Evolutionary conservation across 2,888 invertebrate species (phyloP).

Genomic region (Synergus laeviventris): DNA sequence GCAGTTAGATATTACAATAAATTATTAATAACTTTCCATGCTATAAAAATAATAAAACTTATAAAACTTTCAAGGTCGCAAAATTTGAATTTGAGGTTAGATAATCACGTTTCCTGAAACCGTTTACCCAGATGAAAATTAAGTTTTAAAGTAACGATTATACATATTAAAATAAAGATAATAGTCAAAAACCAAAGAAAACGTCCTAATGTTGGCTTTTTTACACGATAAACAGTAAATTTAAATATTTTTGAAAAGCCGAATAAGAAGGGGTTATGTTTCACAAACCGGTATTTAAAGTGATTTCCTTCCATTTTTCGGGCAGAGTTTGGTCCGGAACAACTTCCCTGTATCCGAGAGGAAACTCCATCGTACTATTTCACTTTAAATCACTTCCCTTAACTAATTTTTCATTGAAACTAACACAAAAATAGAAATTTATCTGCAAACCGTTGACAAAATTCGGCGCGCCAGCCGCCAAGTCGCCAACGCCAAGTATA

Average conservation of each 20-base stretch:
- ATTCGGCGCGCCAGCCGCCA: conserved; percentile 22
- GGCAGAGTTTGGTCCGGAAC: conserved; percentile 85
- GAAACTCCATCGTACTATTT: conserved; percentile 70
- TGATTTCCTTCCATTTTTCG: conserved; percentile 90
- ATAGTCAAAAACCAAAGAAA: neutral
- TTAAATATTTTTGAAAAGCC: neutral
- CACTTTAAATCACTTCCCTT: neutral
- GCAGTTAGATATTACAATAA: neutral
- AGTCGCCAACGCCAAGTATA: too few species aligned
- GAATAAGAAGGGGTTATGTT: conserved; percentile 18
- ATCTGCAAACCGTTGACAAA: conserved; percentile 15
- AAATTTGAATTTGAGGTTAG: conserved; percentile 4
- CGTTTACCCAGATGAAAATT: neutral
- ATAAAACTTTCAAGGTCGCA: neutral
- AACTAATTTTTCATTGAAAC: conserved; percentile 30
- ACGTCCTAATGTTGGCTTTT: neutral
- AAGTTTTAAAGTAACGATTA: neutral
- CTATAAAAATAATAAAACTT: neutral
- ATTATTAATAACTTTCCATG: too few species aligned
- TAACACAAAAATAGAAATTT: conserved; percentile 2
- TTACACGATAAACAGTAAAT: neutral
- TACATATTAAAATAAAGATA: neutral
- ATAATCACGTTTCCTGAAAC: neutral
- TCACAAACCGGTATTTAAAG: conserved; percentile 85
- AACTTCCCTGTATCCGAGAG: conserved; percentile 86